Percentiles rank a stretch among this genome's conserved stretches.
phyloP scores from a whole-genome alignment of 2,888 invertebrate species.

The Amphimallon solstitiale region DNA sequence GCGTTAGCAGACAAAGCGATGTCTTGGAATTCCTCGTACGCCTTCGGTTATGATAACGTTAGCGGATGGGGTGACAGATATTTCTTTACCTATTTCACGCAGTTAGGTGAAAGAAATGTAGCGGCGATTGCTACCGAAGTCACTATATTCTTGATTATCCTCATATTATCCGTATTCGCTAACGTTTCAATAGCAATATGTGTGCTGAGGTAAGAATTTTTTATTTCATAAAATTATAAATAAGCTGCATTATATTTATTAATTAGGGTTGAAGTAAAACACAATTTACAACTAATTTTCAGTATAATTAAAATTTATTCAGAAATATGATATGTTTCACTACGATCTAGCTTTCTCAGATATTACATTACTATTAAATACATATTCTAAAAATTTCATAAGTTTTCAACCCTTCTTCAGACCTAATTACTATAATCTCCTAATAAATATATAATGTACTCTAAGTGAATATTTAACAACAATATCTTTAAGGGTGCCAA shows the following conservation, averaged over 20 bases:
- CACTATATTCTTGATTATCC: slow-evolving; percentile 58
- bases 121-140: slow-evolving; percentile 61
- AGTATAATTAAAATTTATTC: too few species aligned
- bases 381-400: too few species aligned
- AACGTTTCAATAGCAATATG: slow-evolving; percentile 66
- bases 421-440: too few species aligned
- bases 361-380: too few species aligned
- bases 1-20: not conserved
- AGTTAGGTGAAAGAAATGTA: slow-evolving; percentile 63
- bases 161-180: slow-evolving; percentile 64
- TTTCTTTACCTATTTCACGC: slow-evolving; percentile 69
- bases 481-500: too few species aligned
- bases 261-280: too few species aligned
- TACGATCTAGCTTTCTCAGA: too few species aligned
- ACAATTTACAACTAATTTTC: too few species aligned
- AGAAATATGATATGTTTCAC: too few species aligned
- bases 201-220: slow-evolving; percentile 62
- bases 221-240: not conserved
- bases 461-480: too few species aligned
- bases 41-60: slow-evolving; percentile 63
- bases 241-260: not conserved
- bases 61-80: slow-evolving; percentile 67
- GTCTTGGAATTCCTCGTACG: slow-evolving; percentile 65
- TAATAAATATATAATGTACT: too few species aligned
- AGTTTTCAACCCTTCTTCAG: too few species aligned